Percentiles rank a stretch among this genome's conserved stretches.
Conservation (phyloP, 2,797 vertebrate genomes). For the Lophius americanus region DNA sequence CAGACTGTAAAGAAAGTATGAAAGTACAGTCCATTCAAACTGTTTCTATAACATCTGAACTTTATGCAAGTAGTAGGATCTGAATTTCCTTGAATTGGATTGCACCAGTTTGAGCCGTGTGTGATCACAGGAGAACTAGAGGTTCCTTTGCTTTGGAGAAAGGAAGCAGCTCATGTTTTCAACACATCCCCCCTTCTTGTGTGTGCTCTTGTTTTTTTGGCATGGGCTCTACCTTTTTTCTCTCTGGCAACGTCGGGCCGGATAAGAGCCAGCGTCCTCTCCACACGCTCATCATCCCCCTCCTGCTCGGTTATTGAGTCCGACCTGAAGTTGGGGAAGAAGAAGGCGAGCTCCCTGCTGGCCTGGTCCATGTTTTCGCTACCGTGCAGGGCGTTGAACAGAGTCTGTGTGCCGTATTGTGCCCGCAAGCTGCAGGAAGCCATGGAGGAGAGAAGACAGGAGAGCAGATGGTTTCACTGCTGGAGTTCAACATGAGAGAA, state of each 20-base stretch:
- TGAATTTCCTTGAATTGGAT: too few species aligned
- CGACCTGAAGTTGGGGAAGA: conserved; percentile 86
- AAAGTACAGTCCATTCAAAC: too few species aligned
- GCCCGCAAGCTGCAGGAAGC: conserved; percentile 85
- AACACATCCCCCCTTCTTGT: neutral
- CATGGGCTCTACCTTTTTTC: conserved; percentile 79
- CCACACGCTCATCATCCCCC: conserved; percentile 74
- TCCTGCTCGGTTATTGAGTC: conserved; percentile 61
- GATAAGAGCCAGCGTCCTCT: conserved; percentile 85
- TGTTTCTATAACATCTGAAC: too few species aligned
- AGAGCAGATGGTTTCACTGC: conserved; percentile 77
- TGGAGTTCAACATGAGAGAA: conserved; percentile 68
- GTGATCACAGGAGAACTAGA: too few species aligned
- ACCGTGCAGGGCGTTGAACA: conserved; percentile 89
- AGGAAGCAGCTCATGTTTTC: neutral
- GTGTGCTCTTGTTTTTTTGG: conserved; percentile 64
- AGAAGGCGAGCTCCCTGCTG: conserved; percentile 86
- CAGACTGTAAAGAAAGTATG: too few species aligned
- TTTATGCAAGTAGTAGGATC: too few species aligned
- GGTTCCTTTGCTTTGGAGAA: too few species aligned
- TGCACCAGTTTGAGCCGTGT: too few species aligned
- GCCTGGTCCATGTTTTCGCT: conserved; percentile 84
- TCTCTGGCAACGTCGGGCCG: conserved; percentile 81
- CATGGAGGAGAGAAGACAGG: conserved; percentile 57
- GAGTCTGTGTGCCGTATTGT: conserved; percentile 86